Base-by-base conservation (phyloP, 37 sponge, comb jelly and placozoan genomes). In the Ephydatia muelleri region DNA sequence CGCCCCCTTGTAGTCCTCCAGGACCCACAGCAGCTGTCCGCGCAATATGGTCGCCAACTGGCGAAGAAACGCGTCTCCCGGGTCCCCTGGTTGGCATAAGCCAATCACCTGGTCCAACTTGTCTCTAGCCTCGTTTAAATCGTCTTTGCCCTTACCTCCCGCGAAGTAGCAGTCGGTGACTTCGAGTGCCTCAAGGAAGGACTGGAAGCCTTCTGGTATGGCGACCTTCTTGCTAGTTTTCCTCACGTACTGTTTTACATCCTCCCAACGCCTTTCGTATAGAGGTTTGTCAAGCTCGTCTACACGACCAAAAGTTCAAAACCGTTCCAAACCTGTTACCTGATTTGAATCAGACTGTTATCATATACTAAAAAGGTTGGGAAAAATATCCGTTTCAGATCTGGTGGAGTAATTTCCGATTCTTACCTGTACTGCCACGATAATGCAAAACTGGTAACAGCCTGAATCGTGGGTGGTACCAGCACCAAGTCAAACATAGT, bases 271-370 rank as follows among this genome's bases (percentile, higher is more conserved):
- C n/a, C 89, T 40, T 64, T 84, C 89, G 69, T 89, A 89, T 16
- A 89, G 79, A 11, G 80, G 84, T 70, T 79, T 78, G 75, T 89
- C 89, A 16, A 88, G 80, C 76, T 88, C 88, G 48, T 88, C 88
- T 21, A 88, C n/a, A n/a, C n/a, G n/a, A n/a, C n/a, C n/a, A n/a
- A n/a, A n/a, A n/a, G n/a, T n/a, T n/a, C n/a, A n/a, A n/a, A n/a
- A n/a, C n/a, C n/a, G n/a, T n/a, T n/a, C n/a, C n/a, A n/a, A n/a
- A n/a, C n/a, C n/a, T n/a, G n/a, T n/a, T n/a, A n/a, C n/a, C n/a
- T n/a, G n/a, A n/a, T n/a, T n/a, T n/a, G n/a, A n/a, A n/a, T n/a
- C n/a, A n/a, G n/a, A n/a, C n/a, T n/a, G n/a, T n/a, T n/a, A n/a
- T n/a, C n/a, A n/a, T n/a, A n/a, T n/a, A n/a, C n/a, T n/a, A n/a